Evolutionary conservation across 2,888 invertebrate genomes (phyloP).

Genomic region (Nephrotoma flavescens): DNA sequence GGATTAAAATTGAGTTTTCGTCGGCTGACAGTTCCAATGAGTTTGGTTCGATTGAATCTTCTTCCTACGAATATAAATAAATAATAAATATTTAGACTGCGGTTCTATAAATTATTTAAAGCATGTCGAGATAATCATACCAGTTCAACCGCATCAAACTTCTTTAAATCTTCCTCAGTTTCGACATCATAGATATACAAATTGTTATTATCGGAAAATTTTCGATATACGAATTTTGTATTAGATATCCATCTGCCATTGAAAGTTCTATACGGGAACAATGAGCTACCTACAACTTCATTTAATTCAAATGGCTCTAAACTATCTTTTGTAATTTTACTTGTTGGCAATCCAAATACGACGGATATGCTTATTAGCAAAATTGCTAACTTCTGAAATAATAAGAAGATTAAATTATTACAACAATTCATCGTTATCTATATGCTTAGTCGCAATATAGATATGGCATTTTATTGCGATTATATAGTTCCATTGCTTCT

Average conservation of each 20-base stretch:
- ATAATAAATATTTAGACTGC: background rate
- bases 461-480: too few species aligned
- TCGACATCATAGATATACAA: background rate
- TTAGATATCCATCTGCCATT: background rate
- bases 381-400: background rate
- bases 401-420: background rate
- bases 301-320: background rate
- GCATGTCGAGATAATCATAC: background rate
- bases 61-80: background rate
- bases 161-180: background rate
- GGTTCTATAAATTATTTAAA: background rate
- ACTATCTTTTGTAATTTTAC: background rate
- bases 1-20: background rate
- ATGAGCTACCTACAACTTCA: background rate
- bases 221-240: background rate
- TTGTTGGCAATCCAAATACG: background rate
- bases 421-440: too few species aligned
- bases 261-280: background rate
- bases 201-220: background rate
- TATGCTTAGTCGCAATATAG: too few species aligned
- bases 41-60: background rate
- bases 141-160: background rate
- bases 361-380: background rate
- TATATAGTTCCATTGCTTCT: too few species aligned
- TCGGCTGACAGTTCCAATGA: background rate